These are phyloP conservation scores for Buteo buteo DNA, from an alignment of 2,113 vertebrate species.

Conservation along the genomic window DNA sequence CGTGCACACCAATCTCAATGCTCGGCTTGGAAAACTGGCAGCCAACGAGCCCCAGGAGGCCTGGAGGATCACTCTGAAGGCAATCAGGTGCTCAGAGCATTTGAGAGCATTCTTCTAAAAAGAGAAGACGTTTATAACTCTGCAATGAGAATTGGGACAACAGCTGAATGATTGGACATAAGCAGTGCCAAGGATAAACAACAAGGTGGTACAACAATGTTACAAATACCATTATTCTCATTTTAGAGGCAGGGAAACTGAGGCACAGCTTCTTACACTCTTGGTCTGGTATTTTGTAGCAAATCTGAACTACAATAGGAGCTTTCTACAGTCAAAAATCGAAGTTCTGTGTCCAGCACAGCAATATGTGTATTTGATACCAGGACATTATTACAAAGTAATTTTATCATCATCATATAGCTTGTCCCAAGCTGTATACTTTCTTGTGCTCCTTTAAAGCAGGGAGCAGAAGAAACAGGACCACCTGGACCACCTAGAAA, in stretches of 20 bases:
- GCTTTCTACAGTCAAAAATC: background rate
- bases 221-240: background rate
- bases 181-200: background rate
- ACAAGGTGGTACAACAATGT: background rate
- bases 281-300: background rate
- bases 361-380: background rate
- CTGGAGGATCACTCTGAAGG: background rate
- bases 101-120: background rate
- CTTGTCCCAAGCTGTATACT: background rate
- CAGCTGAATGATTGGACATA: background rate
- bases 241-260: background rate
- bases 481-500: background rate
- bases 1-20: background rate
- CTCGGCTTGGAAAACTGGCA: background rate
- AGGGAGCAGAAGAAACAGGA: background rate
- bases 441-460: background rate
- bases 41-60: background rate
- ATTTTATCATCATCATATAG: background rate
- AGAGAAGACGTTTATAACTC: background rate
- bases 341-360: background rate
- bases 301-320: background rate
- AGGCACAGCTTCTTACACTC: background rate
- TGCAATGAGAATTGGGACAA: background rate
- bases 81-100: background rate
- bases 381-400: background rate